Percentiles rank a stretch among this genome's conserved stretches.
Conservation (phyloP, 2,888 invertebrate genomes). For the Gonocerus acuteangulatus region DNA sequence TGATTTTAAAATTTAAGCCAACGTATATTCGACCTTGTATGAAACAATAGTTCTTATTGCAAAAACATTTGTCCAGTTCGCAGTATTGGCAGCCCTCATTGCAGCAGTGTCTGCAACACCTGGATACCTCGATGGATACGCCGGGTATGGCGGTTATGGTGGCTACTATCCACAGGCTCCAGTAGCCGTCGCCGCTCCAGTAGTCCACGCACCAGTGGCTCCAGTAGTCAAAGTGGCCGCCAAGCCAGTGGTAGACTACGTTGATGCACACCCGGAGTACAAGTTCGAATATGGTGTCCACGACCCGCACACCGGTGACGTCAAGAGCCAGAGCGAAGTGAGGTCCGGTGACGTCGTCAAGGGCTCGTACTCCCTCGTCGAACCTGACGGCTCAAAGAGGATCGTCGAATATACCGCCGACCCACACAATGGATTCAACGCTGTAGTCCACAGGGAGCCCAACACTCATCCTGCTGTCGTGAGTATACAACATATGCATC, state of each 20-base stretch:
- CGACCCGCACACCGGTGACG: conserved; percentile 27
- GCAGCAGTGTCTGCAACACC: not conserved
- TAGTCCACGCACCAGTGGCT: conserved; percentile 19
- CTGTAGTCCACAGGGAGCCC: conserved; percentile 28
- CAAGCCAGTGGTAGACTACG: conserved; percentile 26
- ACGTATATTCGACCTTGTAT: too few relatives aligned
- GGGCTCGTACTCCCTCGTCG: conserved; percentile 26
- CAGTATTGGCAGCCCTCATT: conserved; percentile 10
- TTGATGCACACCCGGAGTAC: conserved; percentile 25
- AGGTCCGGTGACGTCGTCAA: conserved; percentile 26
- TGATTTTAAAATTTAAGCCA: too few relatives aligned
- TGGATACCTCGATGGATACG: conserved; percentile 8
- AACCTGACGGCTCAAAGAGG: conserved; percentile 29
- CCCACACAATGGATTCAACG: conserved; percentile 28
- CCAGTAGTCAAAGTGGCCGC: conserved; percentile 10
- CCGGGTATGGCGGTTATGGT: not conserved
- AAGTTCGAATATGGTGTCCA: conserved; percentile 30
- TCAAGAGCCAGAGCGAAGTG: conserved; percentile 23
- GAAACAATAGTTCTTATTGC: too few relatives aligned
- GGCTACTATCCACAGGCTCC: conserved; percentile 9
- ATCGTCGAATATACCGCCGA: conserved; percentile 26
- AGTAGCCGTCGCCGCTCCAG: conserved; percentile 20
- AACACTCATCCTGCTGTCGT: conserved; percentile 21
- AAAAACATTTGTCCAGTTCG: not conserved
- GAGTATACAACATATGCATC: too few relatives aligned